Base-by-base conservation (phyloP, 2,797 vertebrate genomes). In the Bradypus variegatus region DNA sequence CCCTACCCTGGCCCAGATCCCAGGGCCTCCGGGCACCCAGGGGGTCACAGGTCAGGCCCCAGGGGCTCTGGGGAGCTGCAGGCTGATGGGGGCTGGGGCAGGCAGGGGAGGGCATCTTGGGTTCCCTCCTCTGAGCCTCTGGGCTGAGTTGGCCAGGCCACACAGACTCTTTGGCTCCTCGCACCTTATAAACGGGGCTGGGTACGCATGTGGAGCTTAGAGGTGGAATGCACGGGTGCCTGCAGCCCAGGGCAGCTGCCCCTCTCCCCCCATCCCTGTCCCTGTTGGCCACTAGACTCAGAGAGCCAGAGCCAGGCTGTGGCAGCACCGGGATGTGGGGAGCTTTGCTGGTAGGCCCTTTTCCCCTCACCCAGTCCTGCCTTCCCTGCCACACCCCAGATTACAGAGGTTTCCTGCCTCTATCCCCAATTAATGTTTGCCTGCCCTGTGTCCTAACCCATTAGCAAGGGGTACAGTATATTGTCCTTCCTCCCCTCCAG, bases 81-180 rank as follows among this genome's bases (percentile, higher is more conserved):
- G 60, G 60, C 29, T 5, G 0, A 64, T 53, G 53, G 77, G 62
- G 90, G 55, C 80, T 50, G 14, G 27, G 33, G 29, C 79, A 38
- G 82, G 91, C 86, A 85, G n/a, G 69, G 64, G 48, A 78, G 78
- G 50, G 70, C 6, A 19, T 69, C 77, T 86, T 90, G 45, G 62
- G 87, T 94, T 93, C 78, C 88, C 87, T 89, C 80, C 53, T 80
- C 90, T 79, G 60, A 84, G 86, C 84, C 45, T 94, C 79, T 19
- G 48, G 91, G 86, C 92, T 64, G 91, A 94, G 67, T 73, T 90
- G 94, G 93, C n/a, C 4, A 33, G 75, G 88, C 84, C 92, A 94
- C 55, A 82, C 88, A 92, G 95, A 94, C 89, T 86, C 81, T 80
- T 86, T 79, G 93, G 93, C 92, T 91, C 89, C 93, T 88, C 75